phyloP scores from a whole-genome alignment of 2,113 vertebrate genomes.

The Saccopteryx bilineata region DNA sequence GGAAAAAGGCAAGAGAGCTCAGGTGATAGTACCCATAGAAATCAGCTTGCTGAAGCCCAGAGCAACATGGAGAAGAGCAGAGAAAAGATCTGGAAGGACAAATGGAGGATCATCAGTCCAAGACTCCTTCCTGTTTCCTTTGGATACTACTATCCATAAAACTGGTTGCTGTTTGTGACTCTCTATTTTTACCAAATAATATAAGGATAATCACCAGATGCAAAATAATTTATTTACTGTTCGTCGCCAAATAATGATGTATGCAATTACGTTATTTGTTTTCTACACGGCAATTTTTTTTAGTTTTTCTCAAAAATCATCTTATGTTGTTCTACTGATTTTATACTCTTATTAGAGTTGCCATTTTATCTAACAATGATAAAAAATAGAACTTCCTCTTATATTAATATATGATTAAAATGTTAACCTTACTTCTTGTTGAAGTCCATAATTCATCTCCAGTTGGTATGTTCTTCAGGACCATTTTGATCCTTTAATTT shows the following conservation, averaged over 20 bases:
- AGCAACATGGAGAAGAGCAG: background rate
- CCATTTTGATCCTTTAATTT: slow-evolving; percentile 24
- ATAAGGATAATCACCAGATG: slow-evolving; percentile 21
- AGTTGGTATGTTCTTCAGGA: background rate
- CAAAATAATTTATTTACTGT: slow-evolving; percentile 52
- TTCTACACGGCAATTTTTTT: slow-evolving; percentile 68
- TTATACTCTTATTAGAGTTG: slow-evolving; percentile 73
- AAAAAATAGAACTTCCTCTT: slow-evolving; percentile 54
- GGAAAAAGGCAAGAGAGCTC: background rate
- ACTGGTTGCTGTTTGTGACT: background rate
- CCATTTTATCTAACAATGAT: slow-evolving; percentile 58
- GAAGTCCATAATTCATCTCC: background rate
- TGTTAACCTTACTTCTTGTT: slow-evolving; percentile 5
- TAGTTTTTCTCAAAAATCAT: slow-evolving; percentile 50
- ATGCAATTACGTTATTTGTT: slow-evolving; percentile 2
- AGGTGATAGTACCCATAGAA: background rate
- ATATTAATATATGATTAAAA: slow-evolving; percentile 56
- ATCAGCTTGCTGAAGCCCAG: background rate
- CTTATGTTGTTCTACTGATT: slow-evolving; percentile 58
- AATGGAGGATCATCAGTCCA: background rate
- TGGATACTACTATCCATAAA: background rate
- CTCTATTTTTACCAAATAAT: slow-evolving; percentile 6
- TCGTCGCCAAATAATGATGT: slow-evolving; percentile 57
- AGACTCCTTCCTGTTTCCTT: background rate
- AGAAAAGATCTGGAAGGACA: background rate